Percentiles rank a stretch among this genome's conserved stretches.
Conservation (phyloP, 2,113 vertebrate genomes). For the Suncus etruscus region DNA sequence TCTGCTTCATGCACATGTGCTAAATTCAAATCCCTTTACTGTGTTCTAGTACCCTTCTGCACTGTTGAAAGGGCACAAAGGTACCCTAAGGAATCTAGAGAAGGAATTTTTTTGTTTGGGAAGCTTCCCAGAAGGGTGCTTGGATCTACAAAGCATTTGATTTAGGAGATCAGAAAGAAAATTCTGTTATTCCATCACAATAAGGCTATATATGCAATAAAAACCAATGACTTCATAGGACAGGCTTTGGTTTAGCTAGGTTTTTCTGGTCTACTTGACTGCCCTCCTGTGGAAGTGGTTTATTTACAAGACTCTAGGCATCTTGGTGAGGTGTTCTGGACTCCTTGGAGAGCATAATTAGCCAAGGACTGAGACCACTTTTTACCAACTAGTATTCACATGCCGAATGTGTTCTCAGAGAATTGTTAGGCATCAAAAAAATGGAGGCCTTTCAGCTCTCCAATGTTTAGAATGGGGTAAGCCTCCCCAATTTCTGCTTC, state of each 20-base stretch:
- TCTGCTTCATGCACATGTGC: background rate
- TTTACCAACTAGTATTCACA: background rate
- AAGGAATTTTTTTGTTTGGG: background rate
- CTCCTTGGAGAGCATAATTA: background rate
- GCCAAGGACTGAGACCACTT: background rate
- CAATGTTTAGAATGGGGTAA: background rate
- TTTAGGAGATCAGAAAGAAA: slow-evolving; percentile 3
- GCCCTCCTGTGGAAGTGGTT: background rate
- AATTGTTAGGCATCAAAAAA: background rate
- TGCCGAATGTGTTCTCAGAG: background rate
- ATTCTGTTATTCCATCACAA: background rate
- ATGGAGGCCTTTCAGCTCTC: background rate
- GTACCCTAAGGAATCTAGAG: background rate
- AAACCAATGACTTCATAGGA: slow-evolving; percentile 1
- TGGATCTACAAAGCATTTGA: background rate
- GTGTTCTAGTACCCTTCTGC: background rate
- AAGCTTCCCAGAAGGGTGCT: background rate
- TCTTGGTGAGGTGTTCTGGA: background rate
- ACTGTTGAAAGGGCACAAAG: background rate
- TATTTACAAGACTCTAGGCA: background rate
- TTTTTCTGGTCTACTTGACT: background rate
- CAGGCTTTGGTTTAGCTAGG: background rate
- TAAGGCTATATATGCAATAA: background rate
- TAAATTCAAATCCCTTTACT: background rate
- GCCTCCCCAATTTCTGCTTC: no score